phyloP scores from a whole-genome alignment of 2,113 vertebrate species.

The Myrmecophaga tridactyla region DNA sequence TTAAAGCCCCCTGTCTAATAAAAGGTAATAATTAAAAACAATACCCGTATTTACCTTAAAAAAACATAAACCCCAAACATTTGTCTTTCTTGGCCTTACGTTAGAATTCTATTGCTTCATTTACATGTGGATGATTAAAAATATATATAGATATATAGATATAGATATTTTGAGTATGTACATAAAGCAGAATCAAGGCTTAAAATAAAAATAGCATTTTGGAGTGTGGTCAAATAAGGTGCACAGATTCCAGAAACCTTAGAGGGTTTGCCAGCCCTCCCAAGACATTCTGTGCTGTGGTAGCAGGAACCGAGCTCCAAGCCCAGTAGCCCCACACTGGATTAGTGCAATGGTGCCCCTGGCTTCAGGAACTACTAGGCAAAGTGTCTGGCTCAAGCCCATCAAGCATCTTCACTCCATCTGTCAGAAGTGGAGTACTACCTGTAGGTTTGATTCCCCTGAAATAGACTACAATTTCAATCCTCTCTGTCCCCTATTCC shows the following conservation, averaged over 20 bases:
- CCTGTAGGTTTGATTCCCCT: background rate
- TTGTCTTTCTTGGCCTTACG: constrained; percentile 73
- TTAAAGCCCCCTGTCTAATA: constrained; percentile 67
- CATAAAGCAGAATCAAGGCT: constrained; percentile 54
- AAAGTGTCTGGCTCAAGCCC: constrained; percentile 29
- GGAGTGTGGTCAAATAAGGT: constrained; percentile 67
- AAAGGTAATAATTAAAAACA: constrained; percentile 77
- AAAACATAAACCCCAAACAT: constrained; percentile 75
- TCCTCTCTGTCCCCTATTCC: background rate
- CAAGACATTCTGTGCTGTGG: constrained; percentile 10
- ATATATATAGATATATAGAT: constrained; percentile 50
- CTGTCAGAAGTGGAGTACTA: background rate
- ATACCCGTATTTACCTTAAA: constrained; percentile 81
- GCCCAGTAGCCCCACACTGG: background rate
- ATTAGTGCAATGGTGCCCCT: background rate
- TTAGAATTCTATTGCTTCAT: constrained; percentile 83
- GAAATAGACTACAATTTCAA: constrained; percentile 26
- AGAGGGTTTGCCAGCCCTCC: background rate
- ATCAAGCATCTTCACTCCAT: constrained; percentile 10
- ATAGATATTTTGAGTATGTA: constrained; percentile 54
- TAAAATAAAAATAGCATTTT: constrained; percentile 64
- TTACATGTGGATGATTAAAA: constrained; percentile 70
- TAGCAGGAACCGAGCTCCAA: background rate
- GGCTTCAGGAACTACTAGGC: background rate
- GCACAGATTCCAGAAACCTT: constrained; percentile 62